A percentile compares a stretch with the other conserved stretches of the same genome.
Evolutionary conservation across 1,140 invertebrate genomes (phyloP).

Genomic region (Sycophaga agraensis): DNA sequence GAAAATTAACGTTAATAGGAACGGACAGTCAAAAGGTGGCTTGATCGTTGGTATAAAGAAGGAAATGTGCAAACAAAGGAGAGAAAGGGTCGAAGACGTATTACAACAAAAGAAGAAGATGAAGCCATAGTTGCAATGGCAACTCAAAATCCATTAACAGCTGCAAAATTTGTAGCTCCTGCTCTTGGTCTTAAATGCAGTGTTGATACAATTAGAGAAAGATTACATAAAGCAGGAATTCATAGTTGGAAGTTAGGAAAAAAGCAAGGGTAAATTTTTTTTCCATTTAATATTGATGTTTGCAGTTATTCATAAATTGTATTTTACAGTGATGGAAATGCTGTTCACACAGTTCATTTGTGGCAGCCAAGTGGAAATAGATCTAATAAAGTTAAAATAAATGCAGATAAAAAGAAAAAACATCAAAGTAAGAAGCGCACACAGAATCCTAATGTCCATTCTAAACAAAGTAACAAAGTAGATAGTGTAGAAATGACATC

Average conservation of each 20-base stretch:
- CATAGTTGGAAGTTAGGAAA: constrained; percentile 57
- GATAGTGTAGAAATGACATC: constrained; percentile 15
- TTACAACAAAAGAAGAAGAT: constrained; percentile 56
- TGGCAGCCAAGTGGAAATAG: constrained; percentile 56
- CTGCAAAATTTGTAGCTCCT: constrained; percentile 53
- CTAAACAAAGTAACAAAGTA: constrained; percentile 6
- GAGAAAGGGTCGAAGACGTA: constrained; percentile 52
- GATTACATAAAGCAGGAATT: constrained; percentile 55
- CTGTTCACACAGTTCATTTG: constrained; percentile 52
- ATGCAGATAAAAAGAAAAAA: constrained; percentile 43
- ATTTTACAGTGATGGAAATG: constrained; percentile 44
- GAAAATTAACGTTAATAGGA: constrained; percentile 38
- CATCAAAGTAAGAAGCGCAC: constrained; percentile 34
- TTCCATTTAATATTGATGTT: neutral
- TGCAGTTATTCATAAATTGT: neutral
- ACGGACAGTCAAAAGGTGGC: constrained; percentile 55
- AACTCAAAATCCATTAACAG: constrained; percentile 52
- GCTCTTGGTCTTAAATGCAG: constrained; percentile 54
- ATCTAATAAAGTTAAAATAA: constrained; percentile 47
- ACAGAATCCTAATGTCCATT: constrained; percentile 8
- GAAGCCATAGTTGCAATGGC: constrained; percentile 55
- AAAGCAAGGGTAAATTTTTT: constrained; percentile 47
- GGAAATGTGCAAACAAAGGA: constrained; percentile 56
- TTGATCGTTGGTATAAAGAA: constrained; percentile 56
- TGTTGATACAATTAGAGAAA: constrained; percentile 54